These are phyloP conservation scores for Caenorhabditis latens DNA, from an alignment of 1,140 invertebrate species.

Conservation along the genomic window DNA sequence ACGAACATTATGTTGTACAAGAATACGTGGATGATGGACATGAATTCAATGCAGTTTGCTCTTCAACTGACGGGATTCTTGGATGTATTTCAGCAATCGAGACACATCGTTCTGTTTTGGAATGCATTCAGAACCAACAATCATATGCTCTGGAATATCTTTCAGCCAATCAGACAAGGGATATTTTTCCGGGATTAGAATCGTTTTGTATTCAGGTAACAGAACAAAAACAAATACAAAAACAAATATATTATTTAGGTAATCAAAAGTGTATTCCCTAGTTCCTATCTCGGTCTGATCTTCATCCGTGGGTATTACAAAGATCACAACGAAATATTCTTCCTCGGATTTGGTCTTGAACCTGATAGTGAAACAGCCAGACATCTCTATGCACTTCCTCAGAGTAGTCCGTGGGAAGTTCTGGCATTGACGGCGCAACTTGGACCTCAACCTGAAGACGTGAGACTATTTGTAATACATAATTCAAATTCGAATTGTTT, in stretches of 20 bases:
- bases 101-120: constrained; percentile 39
- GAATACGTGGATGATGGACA: constrained; percentile 61
- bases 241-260: constrained; percentile 34
- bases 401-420: constrained; percentile 35
- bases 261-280: constrained; percentile 57
- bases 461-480: background rate
- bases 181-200: constrained; percentile 58
- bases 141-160: constrained; percentile 58
- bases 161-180: constrained; percentile 58
- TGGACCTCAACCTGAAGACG: constrained; percentile 34
- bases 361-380: constrained; percentile 60
- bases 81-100: constrained; percentile 57
- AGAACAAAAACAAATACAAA: background rate
- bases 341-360: constrained; percentile 56
- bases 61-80: constrained; percentile 40
- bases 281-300: constrained; percentile 49
- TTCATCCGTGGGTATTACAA: constrained; percentile 61
- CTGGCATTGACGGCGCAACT: constrained; percentile 1
- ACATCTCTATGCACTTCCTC: constrained; percentile 35
- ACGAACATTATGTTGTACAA: constrained; percentile 60
- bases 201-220: constrained; percentile 59
- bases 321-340: constrained; percentile 64
- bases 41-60: constrained; percentile 52
- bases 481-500: too few relatives aligned
- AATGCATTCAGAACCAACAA: constrained; percentile 58